Evolutionary conservation across 2,797 vertebrate genomes (phyloP).

Genomic region (Mormyrops attenuatus): DNA sequence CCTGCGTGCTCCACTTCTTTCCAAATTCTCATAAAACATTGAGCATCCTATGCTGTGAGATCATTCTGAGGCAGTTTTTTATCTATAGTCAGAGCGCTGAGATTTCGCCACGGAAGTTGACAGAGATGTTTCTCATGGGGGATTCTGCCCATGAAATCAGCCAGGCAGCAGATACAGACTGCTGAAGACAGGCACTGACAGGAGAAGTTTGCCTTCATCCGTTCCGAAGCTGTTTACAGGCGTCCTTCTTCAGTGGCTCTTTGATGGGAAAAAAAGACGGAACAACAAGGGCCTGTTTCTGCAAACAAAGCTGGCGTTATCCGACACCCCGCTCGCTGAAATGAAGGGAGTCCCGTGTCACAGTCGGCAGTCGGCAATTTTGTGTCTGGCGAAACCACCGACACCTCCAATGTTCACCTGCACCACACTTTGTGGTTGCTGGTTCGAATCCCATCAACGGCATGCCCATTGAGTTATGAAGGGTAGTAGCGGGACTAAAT

Average conservation of each 20-base stretch:
- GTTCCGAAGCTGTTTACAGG: constrained; percentile 12
- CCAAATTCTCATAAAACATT: constrained; percentile 24
- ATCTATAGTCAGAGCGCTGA: background rate
- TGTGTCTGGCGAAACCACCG: background rate
- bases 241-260: background rate
- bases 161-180: background rate
- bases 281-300: constrained; percentile 11
- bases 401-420: background rate
- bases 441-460: background rate
- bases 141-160: background rate
- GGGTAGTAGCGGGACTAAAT: background rate
- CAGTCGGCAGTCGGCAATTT: background rate
- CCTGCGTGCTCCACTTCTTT: constrained; percentile 26
- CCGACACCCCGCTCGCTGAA: background rate
- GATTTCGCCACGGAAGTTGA: background rate
- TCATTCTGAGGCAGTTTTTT: background rate
- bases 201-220: constrained; percentile 12
- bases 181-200: background rate
- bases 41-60: background rate
- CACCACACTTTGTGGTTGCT: background rate
- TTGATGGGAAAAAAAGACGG: constrained; percentile 18
- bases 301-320: constrained; percentile 18
- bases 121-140: background rate
- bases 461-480: background rate
- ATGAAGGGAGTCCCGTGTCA: background rate